Evolutionary conservation across 1,140 invertebrate species (phyloP).

Genomic region (Diachasma alloeum): DNA sequence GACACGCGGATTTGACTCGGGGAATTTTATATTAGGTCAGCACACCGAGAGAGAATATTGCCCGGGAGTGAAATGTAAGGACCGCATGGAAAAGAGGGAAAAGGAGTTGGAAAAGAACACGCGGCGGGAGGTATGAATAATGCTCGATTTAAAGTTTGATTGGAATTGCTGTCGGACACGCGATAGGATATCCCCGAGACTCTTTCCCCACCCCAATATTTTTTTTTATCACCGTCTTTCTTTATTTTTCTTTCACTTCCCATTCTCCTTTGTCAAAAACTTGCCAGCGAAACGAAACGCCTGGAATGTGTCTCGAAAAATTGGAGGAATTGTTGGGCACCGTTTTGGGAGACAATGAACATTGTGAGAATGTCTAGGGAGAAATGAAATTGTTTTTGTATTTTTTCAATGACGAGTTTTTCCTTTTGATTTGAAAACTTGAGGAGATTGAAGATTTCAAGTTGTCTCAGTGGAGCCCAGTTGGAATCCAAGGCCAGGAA

Average conservation of each 20-base stretch:
- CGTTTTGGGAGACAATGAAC: not conserved
- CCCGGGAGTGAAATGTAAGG: slow-evolving; percentile 24
- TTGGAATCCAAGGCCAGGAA: no score
- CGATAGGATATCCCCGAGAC: slow-evolving; percentile 17
- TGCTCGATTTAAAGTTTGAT: slow-evolving; percentile 33
- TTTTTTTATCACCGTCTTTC: not conserved
- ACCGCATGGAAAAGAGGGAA: not conserved
- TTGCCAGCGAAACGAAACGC: not conserved
- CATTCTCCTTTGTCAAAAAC: slow-evolving; percentile 1
- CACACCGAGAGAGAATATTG: slow-evolving; percentile 9
- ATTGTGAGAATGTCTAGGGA: not conserved
- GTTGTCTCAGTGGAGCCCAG: no score
- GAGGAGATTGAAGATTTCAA: no score
- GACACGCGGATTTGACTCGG: not conserved
- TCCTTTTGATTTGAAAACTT: not conserved
- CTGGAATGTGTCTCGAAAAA: not conserved
- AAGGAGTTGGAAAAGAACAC: not conserved
- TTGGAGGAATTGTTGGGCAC: not conserved
- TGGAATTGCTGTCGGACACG: slow-evolving; percentile 31
- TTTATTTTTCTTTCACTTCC: not conserved
- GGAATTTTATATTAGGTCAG: slow-evolving; percentile 29
- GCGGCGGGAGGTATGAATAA: slow-evolving; percentile 20
- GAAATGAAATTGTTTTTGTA: no score
- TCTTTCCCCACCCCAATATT: not conserved
- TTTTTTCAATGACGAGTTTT: no score